Base-by-base conservation (phyloP, 2,888 invertebrate genomes). In the Tetropium fuscum region DNA sequence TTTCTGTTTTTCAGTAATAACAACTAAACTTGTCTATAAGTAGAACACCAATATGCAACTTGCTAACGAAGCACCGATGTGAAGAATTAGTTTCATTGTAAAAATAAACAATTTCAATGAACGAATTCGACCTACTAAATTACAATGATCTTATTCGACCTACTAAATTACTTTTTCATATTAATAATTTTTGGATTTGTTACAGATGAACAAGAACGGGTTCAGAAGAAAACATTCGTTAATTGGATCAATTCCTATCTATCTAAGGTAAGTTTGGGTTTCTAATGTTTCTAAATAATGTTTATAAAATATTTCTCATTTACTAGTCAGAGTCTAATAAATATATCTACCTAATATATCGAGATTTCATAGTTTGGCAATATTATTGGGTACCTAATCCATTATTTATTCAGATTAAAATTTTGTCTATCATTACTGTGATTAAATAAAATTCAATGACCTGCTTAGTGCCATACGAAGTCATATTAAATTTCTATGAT, bases 201-300 rank as follows among this genome's bases (percentile, higher is more conserved):
- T 92, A 61, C 92, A 98, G 98, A 97, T 89, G 97, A 98, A 86
- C 97, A 98, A 85, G 97, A 98, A 86, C 89, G 97, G 83, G 97
- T 98, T 72, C 98, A 98, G 84, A 98, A 97, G 88, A 98, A 98
- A 84, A 98, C 97, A 68, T 98, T 98, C 83, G 95, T 97, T 76
- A 98, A 98, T 85, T 98, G 98, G 97, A 97, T 98, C 84, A 98
- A 98, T 85, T 96, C 97, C 80, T 95, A 97, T 85, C 87, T 98
- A 78, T 91, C 90, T 78, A 95, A 97, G 92, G 97, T 97, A 83
- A 89, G 69, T 19, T n/a, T n/a, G n/a, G n/a, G n/a, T n/a, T n/a
- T n/a, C n/a, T n/a, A n/a, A n/a, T n/a, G n/a, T n/a, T n/a, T n/a
- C n/a, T n/a, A n/a, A n/a, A n/a, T n/a, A n/a, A n/a, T n/a, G n/a